phyloP scores from a whole-genome alignment of 1,140 invertebrate genomes.

The Apis dorsata region DNA sequence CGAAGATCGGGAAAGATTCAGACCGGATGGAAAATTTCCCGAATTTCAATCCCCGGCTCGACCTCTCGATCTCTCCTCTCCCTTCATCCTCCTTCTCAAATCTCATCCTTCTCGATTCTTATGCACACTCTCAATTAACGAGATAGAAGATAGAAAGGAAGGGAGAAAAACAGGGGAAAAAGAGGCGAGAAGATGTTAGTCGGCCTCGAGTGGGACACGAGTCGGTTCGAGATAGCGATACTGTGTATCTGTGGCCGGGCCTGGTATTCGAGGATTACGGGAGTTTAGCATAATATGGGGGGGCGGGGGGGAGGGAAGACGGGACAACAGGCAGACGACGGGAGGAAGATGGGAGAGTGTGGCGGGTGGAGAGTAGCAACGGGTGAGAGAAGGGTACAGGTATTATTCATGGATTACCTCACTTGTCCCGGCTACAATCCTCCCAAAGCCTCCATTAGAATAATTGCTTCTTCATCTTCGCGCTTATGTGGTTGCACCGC shows the following conservation, averaged over 20 bases:
- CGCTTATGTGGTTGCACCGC: slow-evolving; percentile 67
- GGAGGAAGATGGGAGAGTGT: slow-evolving; percentile 47
- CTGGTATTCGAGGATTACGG: slow-evolving; percentile 75
- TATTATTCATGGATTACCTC: slow-evolving; percentile 80
- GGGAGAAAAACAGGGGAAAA: neutral
- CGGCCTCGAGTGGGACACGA: slow-evolving; percentile 29
- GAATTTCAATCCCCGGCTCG: slow-evolving; percentile 6
- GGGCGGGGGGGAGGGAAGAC: slow-evolving; percentile 49
- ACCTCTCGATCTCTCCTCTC: slow-evolving; percentile 15
- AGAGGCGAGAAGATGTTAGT: slow-evolving; percentile 5
- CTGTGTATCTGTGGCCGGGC: slow-evolving; percentile 65
- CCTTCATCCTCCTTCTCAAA: slow-evolving; percentile 32
- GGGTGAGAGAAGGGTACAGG: slow-evolving; percentile 55
- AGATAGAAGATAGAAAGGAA: neutral
- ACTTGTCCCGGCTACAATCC: slow-evolving; percentile 77
- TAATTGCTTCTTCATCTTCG: slow-evolving; percentile 80
- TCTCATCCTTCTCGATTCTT: neutral
- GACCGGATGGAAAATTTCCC: slow-evolving; percentile 1
- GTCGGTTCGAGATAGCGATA: slow-evolving; percentile 66
- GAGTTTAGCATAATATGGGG: slow-evolving; percentile 78
- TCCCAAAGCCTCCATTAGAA: slow-evolving; percentile 79
- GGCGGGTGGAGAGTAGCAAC: slow-evolving; percentile 30
- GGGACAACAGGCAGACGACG: slow-evolving; percentile 54
- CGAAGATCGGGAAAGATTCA: slow-evolving; percentile 25
- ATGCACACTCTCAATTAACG: slow-evolving; percentile 50